phyloP scores from a whole-genome alignment of 2,888 invertebrate genomes.

The Hoplodrina blanda region DNA sequence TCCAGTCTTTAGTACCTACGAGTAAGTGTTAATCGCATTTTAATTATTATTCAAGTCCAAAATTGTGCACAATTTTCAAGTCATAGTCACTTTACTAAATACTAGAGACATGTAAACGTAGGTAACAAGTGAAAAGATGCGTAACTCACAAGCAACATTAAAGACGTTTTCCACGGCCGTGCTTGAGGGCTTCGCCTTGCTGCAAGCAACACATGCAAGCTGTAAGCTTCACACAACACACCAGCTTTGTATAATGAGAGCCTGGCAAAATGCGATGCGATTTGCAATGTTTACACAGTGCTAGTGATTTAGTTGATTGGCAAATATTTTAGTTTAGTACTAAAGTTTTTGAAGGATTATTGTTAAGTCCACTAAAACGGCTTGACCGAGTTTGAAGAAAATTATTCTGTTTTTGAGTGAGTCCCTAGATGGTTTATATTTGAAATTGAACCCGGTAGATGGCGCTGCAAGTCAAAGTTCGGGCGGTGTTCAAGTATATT shows the following conservation, averaged over 20 bases:
- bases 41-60: no score
- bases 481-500: no score
- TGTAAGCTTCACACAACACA: constrained; percentile 43
- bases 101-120: constrained; percentile 7
- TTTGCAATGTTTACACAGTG: background rate
- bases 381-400: no score
- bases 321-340: background rate
- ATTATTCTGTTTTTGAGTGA: no score
- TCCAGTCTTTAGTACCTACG: constrained; percentile 8
- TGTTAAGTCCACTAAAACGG: no score
- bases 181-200: constrained; percentile 63
- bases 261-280: constrained; percentile 26
- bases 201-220: constrained; percentile 68
- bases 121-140: constrained; percentile 36
- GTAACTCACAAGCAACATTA: constrained; percentile 68
- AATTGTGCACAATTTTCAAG: no score
- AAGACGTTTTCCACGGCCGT: constrained; percentile 51
- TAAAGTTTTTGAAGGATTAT: background rate
- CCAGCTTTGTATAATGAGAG: background rate
- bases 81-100: background rate
- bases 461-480: no score
- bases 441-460: no score
- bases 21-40: no score
- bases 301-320: constrained; percentile 8
- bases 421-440: no score